Evolutionary conservation across 2,888 invertebrate genomes (phyloP).

Genomic region (Trachelus tabidus): DNA sequence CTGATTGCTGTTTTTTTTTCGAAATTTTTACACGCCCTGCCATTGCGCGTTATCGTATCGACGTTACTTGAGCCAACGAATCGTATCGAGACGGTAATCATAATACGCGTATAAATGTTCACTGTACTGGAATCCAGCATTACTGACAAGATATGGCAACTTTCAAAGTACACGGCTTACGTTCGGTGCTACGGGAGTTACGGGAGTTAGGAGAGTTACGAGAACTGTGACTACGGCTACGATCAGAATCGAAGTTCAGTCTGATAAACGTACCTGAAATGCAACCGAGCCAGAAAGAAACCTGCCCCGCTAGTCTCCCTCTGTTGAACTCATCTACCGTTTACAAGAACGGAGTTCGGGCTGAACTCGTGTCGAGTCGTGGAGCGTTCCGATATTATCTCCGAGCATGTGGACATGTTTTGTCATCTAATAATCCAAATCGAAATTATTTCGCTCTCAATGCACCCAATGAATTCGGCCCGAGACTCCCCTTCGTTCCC

Average conservation of each 20-base stretch:
- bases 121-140: conserved; percentile 52
- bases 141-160: conserved; percentile 48
- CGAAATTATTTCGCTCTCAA: conserved; percentile 43
- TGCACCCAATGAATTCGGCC: conserved; percentile 12
- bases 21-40: conserved; percentile 35
- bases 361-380: conserved; percentile 2
- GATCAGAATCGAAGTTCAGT: neutral
- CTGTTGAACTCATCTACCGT: conserved; percentile 39
- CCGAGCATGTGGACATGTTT: conserved; percentile 47
- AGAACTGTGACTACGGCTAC: conserved; percentile 1
- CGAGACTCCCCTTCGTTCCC: neutral
- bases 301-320: conserved; percentile 38
- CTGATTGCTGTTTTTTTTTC: conserved; percentile 9
- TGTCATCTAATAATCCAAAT: conserved; percentile 54
- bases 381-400: conserved; percentile 42
- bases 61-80: conserved; percentile 39
- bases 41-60: conserved; percentile 43
- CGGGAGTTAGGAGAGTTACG: neutral
- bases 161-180: neutral
- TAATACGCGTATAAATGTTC: conserved; percentile 56
- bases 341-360: conserved; percentile 31
- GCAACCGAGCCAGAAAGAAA: conserved; percentile 24
- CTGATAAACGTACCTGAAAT: conserved; percentile 1
- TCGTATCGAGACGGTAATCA: conserved; percentile 54
- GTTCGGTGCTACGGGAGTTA: neutral